phyloP scores from a whole-genome alignment of 2,888 invertebrate species.

The Automeris io region DNA sequence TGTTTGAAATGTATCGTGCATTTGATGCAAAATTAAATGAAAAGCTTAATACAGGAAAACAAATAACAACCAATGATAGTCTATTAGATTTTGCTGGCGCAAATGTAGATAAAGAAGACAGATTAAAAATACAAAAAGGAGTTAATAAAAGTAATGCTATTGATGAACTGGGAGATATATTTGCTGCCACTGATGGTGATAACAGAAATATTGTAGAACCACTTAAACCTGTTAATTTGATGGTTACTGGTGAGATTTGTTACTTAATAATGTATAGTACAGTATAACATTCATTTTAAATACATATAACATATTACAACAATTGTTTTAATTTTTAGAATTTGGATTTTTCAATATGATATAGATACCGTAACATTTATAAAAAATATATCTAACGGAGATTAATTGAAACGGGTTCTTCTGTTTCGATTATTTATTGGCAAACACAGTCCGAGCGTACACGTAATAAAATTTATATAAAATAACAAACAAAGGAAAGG shows the following conservation, averaged over 20 bases:
- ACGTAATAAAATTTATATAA: too few species aligned
- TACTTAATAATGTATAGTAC: not conserved
- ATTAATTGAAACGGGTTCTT: too few species aligned
- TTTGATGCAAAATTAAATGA: conserved; percentile 25
- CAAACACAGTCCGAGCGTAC: too few species aligned
- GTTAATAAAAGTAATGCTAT: conserved; percentile 33
- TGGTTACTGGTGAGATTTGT: conserved; percentile 40
- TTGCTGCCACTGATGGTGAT: conserved; percentile 32
- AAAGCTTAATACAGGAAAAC: conserved; percentile 11
- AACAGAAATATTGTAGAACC: conserved; percentile 41
- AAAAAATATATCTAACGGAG: too few species aligned
- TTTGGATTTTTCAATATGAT: not conserved
- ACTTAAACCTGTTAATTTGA: conserved; percentile 56
- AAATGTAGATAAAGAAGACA: conserved; percentile 26
- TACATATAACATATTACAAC: not conserved
- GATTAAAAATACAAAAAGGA: conserved; percentile 18
- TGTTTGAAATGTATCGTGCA: conserved; percentile 83
- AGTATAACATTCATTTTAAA: not conserved
- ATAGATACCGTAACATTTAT: too few species aligned
- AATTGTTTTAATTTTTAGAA: not conserved
- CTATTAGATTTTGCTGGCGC: conserved; percentile 58
- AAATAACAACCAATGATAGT: conserved; percentile 30
- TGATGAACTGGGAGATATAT: conserved; percentile 66
- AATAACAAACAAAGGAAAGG: too few species aligned
- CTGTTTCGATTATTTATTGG: too few species aligned